Evolutionary conservation across 2,797 vertebrate genomes (phyloP).

Genomic region (Lithobates pipiens): DNA sequence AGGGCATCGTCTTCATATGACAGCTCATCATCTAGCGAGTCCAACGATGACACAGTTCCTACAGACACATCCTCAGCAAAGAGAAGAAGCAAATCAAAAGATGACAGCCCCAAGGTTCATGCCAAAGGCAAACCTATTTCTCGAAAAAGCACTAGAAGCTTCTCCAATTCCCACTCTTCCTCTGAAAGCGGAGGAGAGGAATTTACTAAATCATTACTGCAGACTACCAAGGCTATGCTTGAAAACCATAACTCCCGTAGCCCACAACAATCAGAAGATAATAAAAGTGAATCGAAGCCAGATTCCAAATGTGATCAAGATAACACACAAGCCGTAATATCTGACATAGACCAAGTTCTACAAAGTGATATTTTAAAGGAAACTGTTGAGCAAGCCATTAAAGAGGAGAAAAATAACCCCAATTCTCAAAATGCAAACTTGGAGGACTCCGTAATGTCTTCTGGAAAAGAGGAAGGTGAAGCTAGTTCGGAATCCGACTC

Average conservation of each 20-base stretch:
- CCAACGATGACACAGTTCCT: conserved; percentile 67
- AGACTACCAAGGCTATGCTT: conserved; percentile 53
- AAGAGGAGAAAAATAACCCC: not conserved
- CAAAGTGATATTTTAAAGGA: conserved; percentile 62
- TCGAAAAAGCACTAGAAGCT: conserved; percentile 67
- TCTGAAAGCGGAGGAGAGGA: conserved; percentile 70
- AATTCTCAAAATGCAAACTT: conserved; percentile 63
- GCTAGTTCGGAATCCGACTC: conserved; percentile 89
- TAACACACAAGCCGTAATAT: conserved; percentile 50
- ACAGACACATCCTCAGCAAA: conserved; percentile 60
- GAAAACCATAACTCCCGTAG: not conserved
- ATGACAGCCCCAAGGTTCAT: conserved; percentile 65
- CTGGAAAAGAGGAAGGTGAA: conserved; percentile 95
- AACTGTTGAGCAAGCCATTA: conserved; percentile 73
- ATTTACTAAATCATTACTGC: conserved; percentile 59
- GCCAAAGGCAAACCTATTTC: conserved; percentile 6
- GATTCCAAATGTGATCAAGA: conserved; percentile 75
- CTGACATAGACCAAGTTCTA: conserved; percentile 6
- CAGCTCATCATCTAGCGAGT: conserved; percentile 82
- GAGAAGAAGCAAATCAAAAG: conserved; percentile 73
- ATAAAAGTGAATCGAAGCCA: conserved; percentile 56
- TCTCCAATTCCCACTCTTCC: conserved; percentile 73
- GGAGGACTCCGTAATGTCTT: conserved; percentile 71
- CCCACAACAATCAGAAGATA: not conserved
- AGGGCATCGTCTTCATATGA: conserved; percentile 80